A percentile compares a stretch with the other conserved stretches of the same genome.
phyloP scores from a whole-genome alignment of 2,888 invertebrate genomes.

The Caenorhabditis angaria region DNA sequence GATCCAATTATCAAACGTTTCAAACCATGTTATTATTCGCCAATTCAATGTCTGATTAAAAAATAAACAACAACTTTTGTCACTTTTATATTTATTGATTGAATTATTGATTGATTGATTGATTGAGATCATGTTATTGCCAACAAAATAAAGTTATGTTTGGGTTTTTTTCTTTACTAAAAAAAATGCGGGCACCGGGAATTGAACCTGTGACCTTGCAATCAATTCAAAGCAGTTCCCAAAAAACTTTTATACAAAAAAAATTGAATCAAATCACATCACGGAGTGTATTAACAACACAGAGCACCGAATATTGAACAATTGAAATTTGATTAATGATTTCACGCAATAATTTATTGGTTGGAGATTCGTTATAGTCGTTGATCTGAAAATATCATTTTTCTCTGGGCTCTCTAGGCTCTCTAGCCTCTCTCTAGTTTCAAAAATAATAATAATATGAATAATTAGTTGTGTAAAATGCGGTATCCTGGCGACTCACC shows the following conservation, averaged over 20 bases:
- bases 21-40: slow-evolving; percentile 63
- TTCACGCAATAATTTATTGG: slow-evolving; percentile 40
- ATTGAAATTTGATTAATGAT: slow-evolving; percentile 62
- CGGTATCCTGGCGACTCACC: slow-evolving; percentile 18
- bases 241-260: neutral
- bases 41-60: slow-evolving; percentile 67
- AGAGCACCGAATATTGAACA: slow-evolving; percentile 65
- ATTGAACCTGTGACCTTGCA: neutral
- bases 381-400: slow-evolving; percentile 47
- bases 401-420: too few relatives aligned
- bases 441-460: neutral
- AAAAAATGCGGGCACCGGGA: too few relatives aligned
- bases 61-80: slow-evolving; percentile 4
- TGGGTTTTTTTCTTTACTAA: too few relatives aligned
- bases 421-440: neutral
- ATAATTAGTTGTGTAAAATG: neutral
- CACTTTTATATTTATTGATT: neutral
- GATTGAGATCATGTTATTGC: neutral
- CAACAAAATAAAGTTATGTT: slow-evolving; percentile 1
- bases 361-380: slow-evolving; percentile 29
- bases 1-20: slow-evolving; percentile 54
- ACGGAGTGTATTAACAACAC: slow-evolving; percentile 58
- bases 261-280: slow-evolving; percentile 47
- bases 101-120: neutral
- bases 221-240: neutral